Base-by-base conservation (phyloP, 2,797 vertebrate genomes). In the Schizopygopsis pylzovi region DNA sequence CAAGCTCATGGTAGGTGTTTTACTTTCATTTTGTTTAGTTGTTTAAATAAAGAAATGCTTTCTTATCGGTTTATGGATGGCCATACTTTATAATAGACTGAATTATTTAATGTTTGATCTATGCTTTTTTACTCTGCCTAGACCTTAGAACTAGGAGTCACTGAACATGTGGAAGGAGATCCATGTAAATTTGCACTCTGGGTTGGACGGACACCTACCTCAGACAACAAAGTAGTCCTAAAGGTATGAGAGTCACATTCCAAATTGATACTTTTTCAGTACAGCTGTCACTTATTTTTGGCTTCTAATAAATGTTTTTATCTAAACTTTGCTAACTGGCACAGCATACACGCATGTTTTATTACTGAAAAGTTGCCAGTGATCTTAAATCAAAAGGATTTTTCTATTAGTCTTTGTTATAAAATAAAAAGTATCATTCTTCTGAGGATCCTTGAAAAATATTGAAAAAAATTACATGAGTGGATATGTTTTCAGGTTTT, bases 221-320 rank as follows among this genome's bases (percentile, higher is more conserved):
- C 98, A 59, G 98, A 99, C 93, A 99, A 99, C 93, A 99, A 99
- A 95, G 99, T 99, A 78, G 98, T 99, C 87, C 96, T 99, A 41
- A 99, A 99, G 98, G 98, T 99, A 95, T 9, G 47, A 28, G 13
- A 28, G 13, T 20, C 0, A 2, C 43, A 33, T 49, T 82, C 13
- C 4, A 68, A 71, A 63, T 18, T 18, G 20, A 47, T 18, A 18
- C 28, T 67, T n/a, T 39, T 76, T 61, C 54, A 43, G 54, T 11
- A 78, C 22, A 43, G 56, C 22, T 43, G n/a, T 43, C 12, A 25
- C 20, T n/a, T 15, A 2, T n/a, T 25, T 41, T 16, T 59, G 52
- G 22, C 52, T n/a, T 22, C 49, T 25, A 25, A 73, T 73, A 37
- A 22, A 37, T 54, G 28, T 54, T 37, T 52, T 16, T 68, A n/a